Evolutionary conservation across 2,888 invertebrate species (phyloP).

Genomic region (Onchidella celtica): DNA sequence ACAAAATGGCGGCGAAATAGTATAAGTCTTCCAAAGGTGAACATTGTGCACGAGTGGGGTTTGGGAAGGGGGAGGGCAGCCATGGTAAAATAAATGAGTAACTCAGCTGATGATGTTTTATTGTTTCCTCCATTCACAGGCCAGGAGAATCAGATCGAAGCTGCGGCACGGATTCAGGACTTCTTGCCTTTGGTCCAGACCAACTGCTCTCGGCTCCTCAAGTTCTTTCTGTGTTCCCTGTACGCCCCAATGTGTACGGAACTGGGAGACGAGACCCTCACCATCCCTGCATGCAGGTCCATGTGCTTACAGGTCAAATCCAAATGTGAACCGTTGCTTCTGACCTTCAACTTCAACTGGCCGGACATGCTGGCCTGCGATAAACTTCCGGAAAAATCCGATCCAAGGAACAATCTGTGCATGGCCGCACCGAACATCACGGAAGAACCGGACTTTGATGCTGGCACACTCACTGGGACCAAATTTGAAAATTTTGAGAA

Average conservation of each 20-base stretch:
- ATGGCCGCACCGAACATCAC: constrained; percentile 84
- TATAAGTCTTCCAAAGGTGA: no score
- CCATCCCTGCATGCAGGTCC: constrained; percentile 90
- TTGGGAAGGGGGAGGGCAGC: no score
- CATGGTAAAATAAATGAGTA: no score
- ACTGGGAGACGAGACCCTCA: constrained; percentile 87
- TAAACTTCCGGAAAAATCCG: constrained; percentile 86
- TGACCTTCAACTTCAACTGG: constrained; percentile 85
- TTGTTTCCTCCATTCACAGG: constrained; percentile 78
- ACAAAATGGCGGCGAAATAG: no score
- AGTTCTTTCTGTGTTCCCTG: constrained; percentile 93
- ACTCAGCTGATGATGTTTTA: no score
- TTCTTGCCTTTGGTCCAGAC: constrained; percentile 88
- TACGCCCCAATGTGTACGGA: constrained; percentile 95
- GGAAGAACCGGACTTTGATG: constrained; percentile 63
- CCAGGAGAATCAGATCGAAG: constrained; percentile 89
- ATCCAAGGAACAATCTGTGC: constrained; percentile 84
- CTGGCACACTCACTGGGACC: constrained; percentile 57
- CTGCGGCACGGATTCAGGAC: constrained; percentile 87
- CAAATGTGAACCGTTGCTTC: constrained; percentile 83
- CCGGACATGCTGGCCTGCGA: constrained; percentile 89
- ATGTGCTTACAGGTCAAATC: constrained; percentile 87
- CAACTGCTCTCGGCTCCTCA: constrained; percentile 89
- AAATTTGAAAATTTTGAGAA: constrained; percentile 38
- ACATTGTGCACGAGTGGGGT: no score